Percentiles rank a stretch among this genome's conserved stretches.
phyloP scores from a whole-genome alignment of 2,888 invertebrate species.

The Mesopsocus fuscifrons region DNA sequence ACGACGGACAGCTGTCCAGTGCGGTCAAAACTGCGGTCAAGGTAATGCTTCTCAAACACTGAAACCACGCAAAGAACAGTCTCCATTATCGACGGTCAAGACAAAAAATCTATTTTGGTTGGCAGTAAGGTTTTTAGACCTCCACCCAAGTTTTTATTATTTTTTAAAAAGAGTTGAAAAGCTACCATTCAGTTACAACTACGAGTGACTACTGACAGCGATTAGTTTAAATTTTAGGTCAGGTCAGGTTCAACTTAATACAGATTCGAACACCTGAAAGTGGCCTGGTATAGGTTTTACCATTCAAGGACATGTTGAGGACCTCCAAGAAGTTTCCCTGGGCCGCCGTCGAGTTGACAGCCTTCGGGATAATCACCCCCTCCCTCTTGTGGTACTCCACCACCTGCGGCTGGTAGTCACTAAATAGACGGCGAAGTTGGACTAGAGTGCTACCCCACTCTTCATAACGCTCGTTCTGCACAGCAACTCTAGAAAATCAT shows the following conservation, averaged over 20 bases:
- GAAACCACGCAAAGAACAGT: slow-evolving; percentile 20
- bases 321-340: slow-evolving; percentile 98
- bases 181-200: neutral
- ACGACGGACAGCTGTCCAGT: slow-evolving; percentile 96
- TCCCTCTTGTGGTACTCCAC: slow-evolving; percentile 70
- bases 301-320: slow-evolving; percentile 94
- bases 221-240: too few species aligned
- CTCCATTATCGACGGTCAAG: neutral
- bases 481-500: slow-evolving; percentile 59
- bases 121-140: too few species aligned
- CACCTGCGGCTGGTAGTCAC: slow-evolving; percentile 74
- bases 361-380: slow-evolving; percentile 45
- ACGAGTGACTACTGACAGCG: too few species aligned
- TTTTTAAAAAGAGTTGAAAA: neutral
- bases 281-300: too few species aligned
- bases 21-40: slow-evolving; percentile 93
- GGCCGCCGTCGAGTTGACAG: slow-evolving; percentile 73
- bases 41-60: slow-evolving; percentile 96
- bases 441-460: slow-evolving; percentile 90
- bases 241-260: too few species aligned
- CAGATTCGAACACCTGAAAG: too few species aligned
- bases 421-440: slow-evolving; percentile 68
- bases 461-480: slow-evolving; percentile 95
- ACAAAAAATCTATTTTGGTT: too few species aligned
- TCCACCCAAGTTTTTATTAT: too few species aligned